Base-by-base conservation (phyloP, 2,888 invertebrate species). In the Drosophila mulleri region DNA sequence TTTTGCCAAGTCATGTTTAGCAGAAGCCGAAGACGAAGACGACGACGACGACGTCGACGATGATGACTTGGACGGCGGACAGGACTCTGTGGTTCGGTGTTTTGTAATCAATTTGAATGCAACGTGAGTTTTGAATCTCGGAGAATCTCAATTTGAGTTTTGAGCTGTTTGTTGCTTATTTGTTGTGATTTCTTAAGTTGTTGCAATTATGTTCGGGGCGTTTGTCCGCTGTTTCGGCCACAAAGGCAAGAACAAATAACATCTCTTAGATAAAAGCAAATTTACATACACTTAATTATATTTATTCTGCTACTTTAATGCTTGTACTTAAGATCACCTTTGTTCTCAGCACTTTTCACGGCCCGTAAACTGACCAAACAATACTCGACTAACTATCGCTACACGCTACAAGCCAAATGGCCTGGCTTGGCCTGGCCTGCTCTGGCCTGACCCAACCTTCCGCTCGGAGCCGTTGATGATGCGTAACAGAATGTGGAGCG, bases 101-200 rank as follows among this genome's bases (percentile, higher is more conserved):
- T 68, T 64, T 83, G 88, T 87, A 84, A 85, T 85, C 84, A 85
- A 89, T 85, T 85, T 89, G 84, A 84, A 88, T 84, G 89, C 72
- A 41, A 11, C 84, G 62, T 63, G 79, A 82, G 68, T 70, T 58
- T 89, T 61, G 78, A 69, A 72, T 87, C 48, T 89, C 48, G 35
- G 23, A 23, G 45, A 48, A 44, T 67, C 50, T 41, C 29, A 50
- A 41, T 23, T 20, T 37, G 44, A 54, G 47, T 50, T 78, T 67
- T 57, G 41, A 42, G 48, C 32, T 39, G 67, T 67, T 78, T 86
- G 83, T 72, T 70, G 72, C 75, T 60, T 63, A 83, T 83, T 90
- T 86, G 87, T 88, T 88, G 85, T 87, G 89, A 82, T 89, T 88
- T 74, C 76, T 75, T 82, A 89, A 89, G 89, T 84, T 83, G 84